These are phyloP conservation scores for Ormyrus labotus DNA, from an alignment of 2,888 invertebrate genomes.

Conservation along the genomic window DNA sequence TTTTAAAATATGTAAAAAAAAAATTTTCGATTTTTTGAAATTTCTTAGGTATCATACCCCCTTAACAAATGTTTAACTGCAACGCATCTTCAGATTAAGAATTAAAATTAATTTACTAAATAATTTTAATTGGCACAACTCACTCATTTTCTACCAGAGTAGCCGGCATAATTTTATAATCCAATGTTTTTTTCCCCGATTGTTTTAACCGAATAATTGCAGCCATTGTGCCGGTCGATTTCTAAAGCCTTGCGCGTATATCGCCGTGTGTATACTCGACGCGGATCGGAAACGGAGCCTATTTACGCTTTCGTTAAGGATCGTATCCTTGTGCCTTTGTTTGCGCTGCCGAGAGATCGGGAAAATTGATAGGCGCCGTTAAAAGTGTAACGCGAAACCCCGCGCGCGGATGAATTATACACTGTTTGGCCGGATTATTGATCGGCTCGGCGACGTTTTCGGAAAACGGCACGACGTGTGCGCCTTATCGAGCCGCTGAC, in stretches of 20 bases:
- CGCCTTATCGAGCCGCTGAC: conserved; percentile 19
- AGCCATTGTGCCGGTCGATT: not conserved
- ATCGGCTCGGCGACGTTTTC: conserved; percentile 18
- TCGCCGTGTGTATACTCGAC: not conserved
- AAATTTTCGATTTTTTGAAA: too few species aligned
- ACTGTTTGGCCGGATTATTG: not conserved
- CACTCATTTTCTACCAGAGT: too few species aligned
- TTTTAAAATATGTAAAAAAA: too few species aligned
- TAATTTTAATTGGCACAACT: too few species aligned
- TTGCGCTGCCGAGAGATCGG: conserved; percentile 5
- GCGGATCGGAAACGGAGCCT: not conserved
- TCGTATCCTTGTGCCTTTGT: not conserved
- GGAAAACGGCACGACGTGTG: not conserved
- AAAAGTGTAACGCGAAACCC: conserved; percentile 2
- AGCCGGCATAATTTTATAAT: not conserved
- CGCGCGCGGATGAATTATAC: too few species aligned
- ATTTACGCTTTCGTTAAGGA: conserved; percentile 3
- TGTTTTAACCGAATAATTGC: conserved; percentile 7
- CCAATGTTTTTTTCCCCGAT: not conserved
- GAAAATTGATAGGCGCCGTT: conserved; percentile 9
- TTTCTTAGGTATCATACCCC: too few species aligned
- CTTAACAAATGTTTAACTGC: too few species aligned
- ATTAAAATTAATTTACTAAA: too few species aligned
- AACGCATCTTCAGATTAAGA: too few species aligned
- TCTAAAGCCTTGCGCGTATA: not conserved